A percentile compares a stretch with the other conserved stretches of the same genome.
Conservation (phyloP, 2,113 vertebrate species). For the Polyodon spathula region DNA sequence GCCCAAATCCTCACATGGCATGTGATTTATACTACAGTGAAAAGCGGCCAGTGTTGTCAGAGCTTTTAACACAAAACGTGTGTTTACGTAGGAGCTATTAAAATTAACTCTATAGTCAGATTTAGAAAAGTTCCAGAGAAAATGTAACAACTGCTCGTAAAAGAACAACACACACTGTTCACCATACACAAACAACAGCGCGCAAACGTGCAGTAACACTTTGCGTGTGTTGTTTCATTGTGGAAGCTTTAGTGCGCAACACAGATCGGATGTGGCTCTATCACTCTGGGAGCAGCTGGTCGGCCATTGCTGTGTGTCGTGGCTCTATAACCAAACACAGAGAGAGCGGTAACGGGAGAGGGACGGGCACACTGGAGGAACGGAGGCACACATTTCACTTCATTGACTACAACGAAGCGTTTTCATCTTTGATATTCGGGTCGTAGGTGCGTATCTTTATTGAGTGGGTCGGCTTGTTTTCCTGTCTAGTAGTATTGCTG, state of each 20-base stretch:
- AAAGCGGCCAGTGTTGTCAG: too few relatives aligned
- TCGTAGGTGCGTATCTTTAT: constrained; percentile 45
- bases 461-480: rapidly evolving
- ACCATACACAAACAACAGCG: too few relatives aligned
- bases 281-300: constrained; percentile 33
- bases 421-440: constrained; percentile 27
- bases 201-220: too few relatives aligned
- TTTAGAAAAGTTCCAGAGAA: too few relatives aligned
- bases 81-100: too few relatives aligned
- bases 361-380: constrained; percentile 21
- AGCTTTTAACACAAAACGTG: too few relatives aligned
- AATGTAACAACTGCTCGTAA: neutral
- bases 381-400: constrained; percentile 25
- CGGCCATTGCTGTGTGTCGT: constrained; percentile 68
- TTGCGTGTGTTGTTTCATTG: constrained; percentile 14
- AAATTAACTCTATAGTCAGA: too few relatives aligned
- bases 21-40: too few relatives aligned
- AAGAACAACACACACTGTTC: too few relatives aligned
- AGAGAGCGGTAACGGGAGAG: constrained; percentile 33
- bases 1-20: too few relatives aligned
- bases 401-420: constrained; percentile 22
- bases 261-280: constrained; percentile 51
- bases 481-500: constrained; percentile 24
- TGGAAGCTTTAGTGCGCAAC: constrained; percentile 46
- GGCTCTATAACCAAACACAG: constrained; percentile 59